Percentiles rank a stretch among this genome's conserved stretches.
phyloP scores from a whole-genome alignment of 2,888 invertebrate genomes.

The Drosophila villosipedis region DNA sequence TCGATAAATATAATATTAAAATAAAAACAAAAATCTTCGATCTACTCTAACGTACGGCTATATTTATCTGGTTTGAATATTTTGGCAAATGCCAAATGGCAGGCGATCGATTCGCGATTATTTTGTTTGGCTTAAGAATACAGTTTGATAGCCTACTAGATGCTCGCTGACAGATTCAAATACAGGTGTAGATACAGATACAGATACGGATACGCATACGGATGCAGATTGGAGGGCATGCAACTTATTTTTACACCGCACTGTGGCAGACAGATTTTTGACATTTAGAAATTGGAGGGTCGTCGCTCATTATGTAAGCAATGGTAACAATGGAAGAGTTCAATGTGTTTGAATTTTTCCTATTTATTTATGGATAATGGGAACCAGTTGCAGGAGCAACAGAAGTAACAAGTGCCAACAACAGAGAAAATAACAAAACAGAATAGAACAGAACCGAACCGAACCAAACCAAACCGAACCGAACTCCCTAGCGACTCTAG shows the following conservation, averaged over 20 bases:
- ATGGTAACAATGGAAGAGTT: conserved; percentile 52
- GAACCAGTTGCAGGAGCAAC: conserved; percentile 53
- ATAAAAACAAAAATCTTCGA: not conserved
- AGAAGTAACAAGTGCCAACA: conserved; percentile 48
- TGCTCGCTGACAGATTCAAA: conserved; percentile 13
- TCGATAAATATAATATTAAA: not conserved
- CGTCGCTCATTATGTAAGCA: conserved; percentile 63
- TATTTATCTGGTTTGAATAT: conserved; percentile 3
- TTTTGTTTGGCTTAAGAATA: conserved; percentile 19
- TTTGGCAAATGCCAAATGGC: conserved; percentile 43
- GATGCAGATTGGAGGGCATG: conserved; percentile 43
- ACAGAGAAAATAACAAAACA: not conserved
- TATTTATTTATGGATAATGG: conserved; percentile 61
- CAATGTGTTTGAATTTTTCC: conserved; percentile 55
- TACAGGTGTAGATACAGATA: conserved; percentile 3
- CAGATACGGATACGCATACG: conserved; percentile 7
- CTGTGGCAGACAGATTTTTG: conserved; percentile 53
- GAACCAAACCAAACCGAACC: not conserved
- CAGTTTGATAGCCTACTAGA: conserved; percentile 6
- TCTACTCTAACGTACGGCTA: not conserved
- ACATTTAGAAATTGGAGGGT: conserved; percentile 45
- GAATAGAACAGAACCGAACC: not conserved
- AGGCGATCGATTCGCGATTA: conserved; percentile 38
- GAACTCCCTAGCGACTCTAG: conserved; percentile 1
- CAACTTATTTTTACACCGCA: conserved; percentile 52